Conservation (phyloP, 1,140 invertebrate species). For the Brachionus paranguensis region DNA sequence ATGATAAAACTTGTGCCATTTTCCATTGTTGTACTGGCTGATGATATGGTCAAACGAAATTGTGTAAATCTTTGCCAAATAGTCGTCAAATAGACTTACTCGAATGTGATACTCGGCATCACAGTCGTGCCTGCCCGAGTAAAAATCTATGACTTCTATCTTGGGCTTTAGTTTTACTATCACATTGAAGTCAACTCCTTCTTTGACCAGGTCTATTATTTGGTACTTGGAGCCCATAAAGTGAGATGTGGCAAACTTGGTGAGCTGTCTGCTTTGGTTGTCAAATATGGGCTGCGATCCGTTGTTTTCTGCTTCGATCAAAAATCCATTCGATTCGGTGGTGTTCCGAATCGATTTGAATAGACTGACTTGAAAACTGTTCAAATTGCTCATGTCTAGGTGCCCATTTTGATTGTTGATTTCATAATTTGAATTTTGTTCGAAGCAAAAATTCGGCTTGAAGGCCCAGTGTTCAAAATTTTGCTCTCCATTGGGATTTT, state of each 20-base stretch:
- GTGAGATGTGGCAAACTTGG: neutral
- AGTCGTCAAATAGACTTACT: neutral
- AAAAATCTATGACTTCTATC: conserved; percentile 8
- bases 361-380: neutral
- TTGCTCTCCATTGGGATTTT: conserved; percentile 5
- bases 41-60: neutral
- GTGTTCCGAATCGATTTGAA: neutral
- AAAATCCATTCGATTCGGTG: conserved; percentile 1
- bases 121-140: neutral
- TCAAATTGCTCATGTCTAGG: neutral
- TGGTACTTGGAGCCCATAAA: conserved; percentile 18
- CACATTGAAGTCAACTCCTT: neutral
- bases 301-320: conserved; percentile 12
- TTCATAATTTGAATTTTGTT: conserved; percentile 26
- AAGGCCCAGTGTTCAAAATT: neutral
- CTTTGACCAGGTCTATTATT: neutral
- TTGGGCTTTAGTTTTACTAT: neutral
- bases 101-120: conserved; percentile 5
- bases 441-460: neutral
- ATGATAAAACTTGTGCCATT: conserved; percentile 42
- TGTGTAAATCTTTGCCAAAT: neutral
- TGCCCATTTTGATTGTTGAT: neutral
- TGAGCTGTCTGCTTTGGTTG: neutral
- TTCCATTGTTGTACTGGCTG: neutral
- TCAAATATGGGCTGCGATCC: neutral